Evolutionary conservation across 2,888 invertebrate genomes (phyloP).

Genomic region (Drosophila mettleri): DNA sequence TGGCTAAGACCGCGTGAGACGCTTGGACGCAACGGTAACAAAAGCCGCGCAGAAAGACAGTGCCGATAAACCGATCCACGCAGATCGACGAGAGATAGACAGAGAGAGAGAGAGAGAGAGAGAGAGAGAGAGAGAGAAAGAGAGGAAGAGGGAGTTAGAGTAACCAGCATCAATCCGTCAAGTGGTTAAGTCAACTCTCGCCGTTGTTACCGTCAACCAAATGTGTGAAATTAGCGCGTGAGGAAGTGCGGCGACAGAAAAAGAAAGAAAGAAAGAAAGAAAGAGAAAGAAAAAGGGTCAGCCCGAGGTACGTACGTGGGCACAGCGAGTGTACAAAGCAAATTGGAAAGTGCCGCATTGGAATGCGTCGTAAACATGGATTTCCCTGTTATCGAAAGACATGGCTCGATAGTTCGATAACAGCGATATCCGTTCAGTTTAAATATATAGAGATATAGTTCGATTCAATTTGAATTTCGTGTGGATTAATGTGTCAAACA

Average conservation of each 20-base stretch:
- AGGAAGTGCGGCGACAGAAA: constrained; percentile 38
- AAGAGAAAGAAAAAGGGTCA: constrained; percentile 14
- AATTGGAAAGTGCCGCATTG: constrained; percentile 7
- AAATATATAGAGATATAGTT: constrained; percentile 3
- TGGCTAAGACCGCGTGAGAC: constrained; percentile 68
- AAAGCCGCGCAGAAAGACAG: constrained; percentile 1
- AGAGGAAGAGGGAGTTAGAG: neutral
- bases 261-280: neutral
- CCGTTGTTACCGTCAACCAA: constrained; percentile 12
- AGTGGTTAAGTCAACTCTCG: constrained; percentile 34
- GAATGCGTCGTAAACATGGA: constrained; percentile 3
- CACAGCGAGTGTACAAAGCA: constrained; percentile 23
- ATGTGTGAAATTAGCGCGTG: constrained; percentile 63
- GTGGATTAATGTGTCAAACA: neutral
- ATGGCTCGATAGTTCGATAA: constrained; percentile 1
- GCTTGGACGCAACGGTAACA: constrained; percentile 61
- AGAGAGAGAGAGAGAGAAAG: neutral
- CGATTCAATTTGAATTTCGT: neutral
- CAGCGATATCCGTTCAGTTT: neutral
- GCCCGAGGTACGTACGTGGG: constrained; percentile 16
- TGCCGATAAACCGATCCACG: constrained; percentile 2
- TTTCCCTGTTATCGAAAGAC: constrained; percentile 19
- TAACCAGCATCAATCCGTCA: constrained; percentile 35
- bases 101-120: neutral
- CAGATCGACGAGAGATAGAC: neutral